Evolutionary conservation across 2,797 vertebrate species (phyloP), one percentile per base, ranked within the genome.

Genomic region (Ataeniobius toweri): DNA sequence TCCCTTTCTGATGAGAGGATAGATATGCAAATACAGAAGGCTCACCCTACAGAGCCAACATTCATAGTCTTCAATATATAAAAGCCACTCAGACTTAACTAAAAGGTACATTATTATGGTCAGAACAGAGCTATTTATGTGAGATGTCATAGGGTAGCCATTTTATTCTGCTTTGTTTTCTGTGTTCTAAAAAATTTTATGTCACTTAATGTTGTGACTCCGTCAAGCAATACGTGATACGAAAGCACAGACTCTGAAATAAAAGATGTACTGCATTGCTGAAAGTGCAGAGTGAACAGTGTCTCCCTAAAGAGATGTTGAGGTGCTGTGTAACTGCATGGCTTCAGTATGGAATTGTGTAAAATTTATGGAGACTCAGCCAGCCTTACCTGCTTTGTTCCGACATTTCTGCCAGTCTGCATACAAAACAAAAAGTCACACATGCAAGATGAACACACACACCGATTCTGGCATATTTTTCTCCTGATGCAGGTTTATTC

Each of bases 391-490:
- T 86, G 83, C 76, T 85, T 88, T 85, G 80, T 55, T 70, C 75
- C 80, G 85, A 89, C 86, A 91, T 84, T 83, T 86, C 77, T 84
- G 82, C 84, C 77, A 75, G 71, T 88, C 81, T 84, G 86, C 81
- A 83, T 85, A 78, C 41, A 82, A 44, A 88, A 59, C 71, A 63
- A 76, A 74, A 78, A 77, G 77, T 74, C 46, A 28, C 58, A 56
- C 74, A 75, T 0, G 71, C 31, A 83, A 31, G 53, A 82, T 55
- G 78, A 31, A 76, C n/a, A 73, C 41, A 71, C 41, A 80, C 73
- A 80, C 75, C 59, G 53, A 68, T 56, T 44, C 48, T 72, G 31
- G 31, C 31, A 70, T 65, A 70, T 68, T 68, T 41, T 68, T 68
- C 39, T 10, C 20, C 65, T 68, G 39, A 44, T 44, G 36, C 39